Evolutionary conservation across 1,140 invertebrate species (phyloP), one percentile per base, ranked within the genome.

Genomic region (Diplogasteroides magnus): DNA sequence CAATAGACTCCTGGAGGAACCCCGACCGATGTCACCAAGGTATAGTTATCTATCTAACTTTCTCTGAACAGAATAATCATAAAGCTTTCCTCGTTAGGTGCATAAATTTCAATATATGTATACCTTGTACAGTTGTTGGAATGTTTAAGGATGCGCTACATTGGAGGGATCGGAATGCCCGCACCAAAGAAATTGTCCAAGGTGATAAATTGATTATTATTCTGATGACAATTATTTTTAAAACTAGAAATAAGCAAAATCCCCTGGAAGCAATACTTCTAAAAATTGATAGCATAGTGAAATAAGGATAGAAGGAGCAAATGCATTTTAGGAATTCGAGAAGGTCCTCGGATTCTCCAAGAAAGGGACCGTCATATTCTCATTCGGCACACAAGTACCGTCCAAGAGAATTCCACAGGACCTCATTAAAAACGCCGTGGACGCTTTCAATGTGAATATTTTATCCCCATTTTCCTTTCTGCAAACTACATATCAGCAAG

Each of bases 121-220:
- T n/a, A n/a, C n/a, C n/a, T n/a, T n/a, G n/a, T n/a, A n/a, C n/a
- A n/a, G n/a, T n/a, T n/a, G n/a, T n/a, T n/a, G n/a, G n/a, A n/a
- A n/a, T n/a, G n/a, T n/a, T n/a, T n/a, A n/a, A n/a, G n/a, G 62
- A 59, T 68, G 29, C 28, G 57, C 3, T 72, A 72, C 32, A 72
- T 72, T 61, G 70, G 70, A 28, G 70, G 70, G 62, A 67, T 72
- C n/a, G 65, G 37, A 19, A 25, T 72, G 31, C 60, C 29, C 29
- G 55, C 2, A 13, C 65, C 70, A 23, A 72, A 72, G 27, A 58
- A 58, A 25, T 14, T 72, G 6, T 11, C 6, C 6, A 48, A 48
- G 37, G 15, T 25, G 58, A 31, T 2, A 61, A n/a, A n/a, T n/a
- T n/a, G n/a, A n/a, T n/a, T n/a, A n/a, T n/a, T n/a, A n/a, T n/a